Base-by-base conservation (phyloP, 1,140 invertebrate genomes). In the Hyphantria cunea region DNA sequence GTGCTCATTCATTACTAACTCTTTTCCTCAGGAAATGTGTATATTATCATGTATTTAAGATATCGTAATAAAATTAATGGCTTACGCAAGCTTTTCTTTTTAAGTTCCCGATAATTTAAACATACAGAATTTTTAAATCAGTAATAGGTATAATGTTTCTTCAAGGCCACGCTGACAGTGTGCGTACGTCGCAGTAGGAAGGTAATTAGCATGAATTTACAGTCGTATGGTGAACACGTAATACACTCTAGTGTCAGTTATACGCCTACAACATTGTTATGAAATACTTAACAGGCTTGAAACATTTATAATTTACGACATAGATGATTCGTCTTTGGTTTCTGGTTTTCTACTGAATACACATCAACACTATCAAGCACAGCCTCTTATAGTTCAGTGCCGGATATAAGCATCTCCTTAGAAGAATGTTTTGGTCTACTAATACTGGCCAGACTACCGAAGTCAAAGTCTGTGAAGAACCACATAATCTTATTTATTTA, bases 171-270 rank as follows among this genome's bases (percentile, higher is more conserved):
- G 10, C 48, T 62, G 50, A 68, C 64, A 45, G 50, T 50, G 56
- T 31, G 12, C 17, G 42, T 62, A 58, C 55, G 39, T 45, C 56
- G 64, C 56, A 37, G 25, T 69, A 64, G 56, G 62, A 69, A 45
- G 48, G 61, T 68, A 73, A 80, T 76, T 78, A 74, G 64, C 71
- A 73, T 70, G 68, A 65, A 73, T 70, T 73, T 72, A 72, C 68
- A 68, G 64, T 59, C 56, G 49, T 67, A 67, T 66, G 70, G 72
- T 70, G 64, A 69, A 48, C 72, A 72, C 48, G 55, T 76, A 67
- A 72, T 74, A 76, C 55, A 64, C 39, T 60, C 42, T 65, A 68
- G 64, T 67, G 66, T 75, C 56, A 66, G 61, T 53, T 53, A 49
- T 54, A 64, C 75, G 49, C 75, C 70, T 64, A 72, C 72, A 31